These are phyloP conservation scores for Propithecus coquereli DNA, from an alignment of 2,113 vertebrate species.

Conservation along the genomic window DNA sequence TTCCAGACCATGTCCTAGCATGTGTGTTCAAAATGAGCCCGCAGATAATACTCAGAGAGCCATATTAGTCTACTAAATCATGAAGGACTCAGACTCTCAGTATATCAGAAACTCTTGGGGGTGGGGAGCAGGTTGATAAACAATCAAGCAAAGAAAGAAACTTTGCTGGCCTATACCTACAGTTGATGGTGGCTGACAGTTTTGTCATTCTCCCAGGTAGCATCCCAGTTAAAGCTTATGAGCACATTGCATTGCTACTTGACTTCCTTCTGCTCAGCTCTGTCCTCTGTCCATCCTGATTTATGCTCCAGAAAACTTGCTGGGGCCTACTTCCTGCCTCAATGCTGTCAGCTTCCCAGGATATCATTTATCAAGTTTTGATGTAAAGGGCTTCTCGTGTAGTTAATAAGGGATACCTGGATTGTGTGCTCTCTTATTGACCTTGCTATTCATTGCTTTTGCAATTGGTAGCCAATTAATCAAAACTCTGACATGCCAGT, in stretches of 20 bases:
- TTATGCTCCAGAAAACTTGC: not conserved
- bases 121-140: not conserved
- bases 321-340: not conserved
- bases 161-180: not conserved
- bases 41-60: not conserved
- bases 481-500: not conserved
- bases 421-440: not conserved
- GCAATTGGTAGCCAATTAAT: not conserved
- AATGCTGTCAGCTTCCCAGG: not conserved
- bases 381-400: not conserved
- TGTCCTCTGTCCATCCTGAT: not conserved
- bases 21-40: not conserved
- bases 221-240: not conserved
- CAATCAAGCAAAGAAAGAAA: not conserved
- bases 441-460: not conserved
- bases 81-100: not conserved
- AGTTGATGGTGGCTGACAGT: not conserved
- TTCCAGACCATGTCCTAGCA: not conserved
- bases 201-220: not conserved
- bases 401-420: not conserved
- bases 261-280: not conserved
- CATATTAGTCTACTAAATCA: not conserved
- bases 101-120: not conserved
- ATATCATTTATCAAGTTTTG: not conserved
- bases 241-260: not conserved